Evolutionary conservation across 92 coral and sea anemone genomes (phyloP).

Genomic region (Phenganax marumi): DNA sequence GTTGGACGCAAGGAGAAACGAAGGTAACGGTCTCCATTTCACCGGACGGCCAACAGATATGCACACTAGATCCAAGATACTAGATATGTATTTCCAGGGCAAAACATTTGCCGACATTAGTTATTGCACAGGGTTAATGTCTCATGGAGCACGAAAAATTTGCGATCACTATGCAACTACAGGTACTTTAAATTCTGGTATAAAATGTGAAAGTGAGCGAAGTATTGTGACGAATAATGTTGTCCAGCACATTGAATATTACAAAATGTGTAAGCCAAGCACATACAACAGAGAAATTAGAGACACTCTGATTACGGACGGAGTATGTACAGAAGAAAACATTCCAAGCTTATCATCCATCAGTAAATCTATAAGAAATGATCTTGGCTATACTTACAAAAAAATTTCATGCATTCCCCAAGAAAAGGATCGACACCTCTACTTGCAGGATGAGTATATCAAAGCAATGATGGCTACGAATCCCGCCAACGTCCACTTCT

Average conservation of each 20-base stretch:
- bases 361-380: neutral
- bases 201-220: neutral
- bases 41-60: neutral
- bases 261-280: too few species aligned
- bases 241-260: too few species aligned
- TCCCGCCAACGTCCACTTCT: neutral
- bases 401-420: constrained; percentile 45
- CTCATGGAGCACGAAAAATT: neutral
- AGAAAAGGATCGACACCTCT: constrained; percentile 32
- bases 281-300: too few species aligned
- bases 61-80: neutral
- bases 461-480: neutral
- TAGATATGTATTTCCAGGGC: neutral
- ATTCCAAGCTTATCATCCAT: neutral
- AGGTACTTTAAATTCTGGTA: neutral
- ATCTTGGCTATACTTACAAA: constrained; percentile 36
- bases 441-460: neutral
- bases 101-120: neutral
- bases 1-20: neutral
- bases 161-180: constrained; percentile 5
- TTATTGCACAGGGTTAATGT: neutral
- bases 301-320: too few species aligned
- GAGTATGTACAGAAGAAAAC: constrained; percentile 14
- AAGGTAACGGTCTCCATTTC: neutral
- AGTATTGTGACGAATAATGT: neutral